phyloP scores from a whole-genome alignment of 1,140 invertebrate genomes.

The Solenopsis invicta region DNA sequence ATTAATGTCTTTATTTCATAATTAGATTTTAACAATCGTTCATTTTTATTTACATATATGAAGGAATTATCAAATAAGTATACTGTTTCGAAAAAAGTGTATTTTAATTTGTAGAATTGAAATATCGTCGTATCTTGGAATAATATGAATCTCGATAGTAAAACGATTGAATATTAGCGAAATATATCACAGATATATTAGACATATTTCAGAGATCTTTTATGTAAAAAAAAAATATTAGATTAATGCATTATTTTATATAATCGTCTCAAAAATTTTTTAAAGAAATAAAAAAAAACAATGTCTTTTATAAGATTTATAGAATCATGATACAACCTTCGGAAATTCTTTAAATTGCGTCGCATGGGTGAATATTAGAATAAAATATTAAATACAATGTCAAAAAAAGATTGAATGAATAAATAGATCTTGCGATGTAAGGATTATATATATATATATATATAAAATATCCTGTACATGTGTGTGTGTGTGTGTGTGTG shows the following conservation, averaged over 20 bases:
- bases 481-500: no score
- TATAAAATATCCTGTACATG: no score
- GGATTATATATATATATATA: no score
- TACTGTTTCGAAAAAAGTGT: not conserved
- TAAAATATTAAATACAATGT: not conserved
- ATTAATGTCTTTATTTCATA: not conserved
- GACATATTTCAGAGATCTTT: not conserved
- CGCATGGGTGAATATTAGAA: not conserved
- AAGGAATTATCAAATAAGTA: not conserved
- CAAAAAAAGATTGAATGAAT: not conserved
- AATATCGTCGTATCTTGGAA: not conserved
- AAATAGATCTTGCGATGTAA: not conserved
- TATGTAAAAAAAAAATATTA: not conserved
- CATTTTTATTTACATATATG: not conserved
- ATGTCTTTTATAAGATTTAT: not conserved
- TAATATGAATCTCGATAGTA: not conserved
- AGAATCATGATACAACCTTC: not conserved
- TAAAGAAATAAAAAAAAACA: not conserved
- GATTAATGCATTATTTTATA: not conserved
- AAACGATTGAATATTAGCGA: not conserved
- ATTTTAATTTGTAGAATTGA: not conserved
- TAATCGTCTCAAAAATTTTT: not conserved
- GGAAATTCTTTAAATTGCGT: not conserved
- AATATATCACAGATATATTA: not conserved
- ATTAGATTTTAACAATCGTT: not conserved